Percentiles rank a stretch among this genome's conserved stretches.
These are phyloP conservation scores for Muschampia staudingeri DNA, from an alignment of 2,888 invertebrate species.

Conservation along the genomic window DNA sequence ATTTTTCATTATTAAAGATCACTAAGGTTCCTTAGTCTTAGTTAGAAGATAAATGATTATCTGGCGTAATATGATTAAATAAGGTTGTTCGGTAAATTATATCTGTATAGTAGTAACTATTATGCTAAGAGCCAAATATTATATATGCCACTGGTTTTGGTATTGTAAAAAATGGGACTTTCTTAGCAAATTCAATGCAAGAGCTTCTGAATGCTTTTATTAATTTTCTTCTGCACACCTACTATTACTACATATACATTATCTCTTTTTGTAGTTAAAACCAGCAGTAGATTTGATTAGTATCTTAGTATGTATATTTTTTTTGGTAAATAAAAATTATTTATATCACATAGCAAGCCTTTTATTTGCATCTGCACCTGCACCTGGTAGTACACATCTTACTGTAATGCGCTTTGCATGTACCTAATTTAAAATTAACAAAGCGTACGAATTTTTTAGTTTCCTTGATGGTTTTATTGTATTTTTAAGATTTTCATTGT, in stretches of 20 bases:
- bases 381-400: conserved; percentile 67
- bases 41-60: background rate
- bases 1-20: background rate
- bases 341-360: conserved; percentile 73
- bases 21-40: background rate
- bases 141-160: conserved; percentile 21
- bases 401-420: conserved; percentile 51
- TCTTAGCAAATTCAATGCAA: conserved; percentile 75
- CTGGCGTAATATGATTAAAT: background rate
- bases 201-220: conserved; percentile 83
- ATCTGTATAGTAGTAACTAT: background rate
- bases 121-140: conserved; percentile 1
- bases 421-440: conserved; percentile 31
- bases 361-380: conserved; percentile 73
- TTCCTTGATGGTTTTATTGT: background rate
- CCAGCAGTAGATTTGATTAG: conserved; percentile 65
- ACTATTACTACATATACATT: background rate
- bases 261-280: conserved; percentile 15
- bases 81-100: background rate
- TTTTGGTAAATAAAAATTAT: conserved; percentile 74
- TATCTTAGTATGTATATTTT: conserved; percentile 70
- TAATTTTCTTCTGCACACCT: conserved; percentile 43
- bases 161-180: background rate
- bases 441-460: background rate
- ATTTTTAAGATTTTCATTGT: conserved; percentile 27